Evolutionary conservation across 2,113 vertebrate species (phyloP).

Genomic region (Mustela nigripes): DNA sequence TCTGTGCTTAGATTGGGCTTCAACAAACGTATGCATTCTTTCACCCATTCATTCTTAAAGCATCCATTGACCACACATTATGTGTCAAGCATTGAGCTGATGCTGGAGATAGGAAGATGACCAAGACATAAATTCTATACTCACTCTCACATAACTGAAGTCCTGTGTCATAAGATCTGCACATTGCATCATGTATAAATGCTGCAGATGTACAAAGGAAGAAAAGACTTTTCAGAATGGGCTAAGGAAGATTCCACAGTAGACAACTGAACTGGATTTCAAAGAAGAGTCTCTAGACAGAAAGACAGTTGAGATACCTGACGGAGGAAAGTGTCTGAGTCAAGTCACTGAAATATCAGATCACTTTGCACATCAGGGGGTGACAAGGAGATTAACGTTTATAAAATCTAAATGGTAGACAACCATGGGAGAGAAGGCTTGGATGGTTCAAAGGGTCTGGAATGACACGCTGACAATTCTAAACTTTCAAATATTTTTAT

Average conservation of each 20-base stretch:
- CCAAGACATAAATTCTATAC: neutral
- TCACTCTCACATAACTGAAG: neutral
- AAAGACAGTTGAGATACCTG: neutral
- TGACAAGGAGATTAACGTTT: neutral
- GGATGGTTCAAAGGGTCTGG: neutral
- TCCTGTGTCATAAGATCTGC: neutral
- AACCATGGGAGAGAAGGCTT: neutral
- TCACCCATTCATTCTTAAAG: neutral
- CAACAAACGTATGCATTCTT: neutral
- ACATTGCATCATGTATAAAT: neutral
- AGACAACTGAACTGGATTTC: neutral
- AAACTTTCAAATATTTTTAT: neutral
- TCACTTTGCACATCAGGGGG: neutral
- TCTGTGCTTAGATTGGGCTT: neutral
- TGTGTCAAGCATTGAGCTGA: neutral
- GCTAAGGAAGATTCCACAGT: neutral
- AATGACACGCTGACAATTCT: neutral
- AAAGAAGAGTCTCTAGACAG: neutral
- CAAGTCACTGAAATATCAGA: neutral
- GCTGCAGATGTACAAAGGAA: neutral
- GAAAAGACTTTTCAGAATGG: neutral
- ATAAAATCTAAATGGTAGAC: neutral
- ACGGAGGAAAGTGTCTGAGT: neutral
- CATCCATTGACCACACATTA: neutral
- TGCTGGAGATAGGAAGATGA: neutral